Evolutionary conservation across 2,888 invertebrate genomes (phyloP), one percentile per base, ranked within the genome.

Genomic region (Sicus ferrugineus): DNA sequence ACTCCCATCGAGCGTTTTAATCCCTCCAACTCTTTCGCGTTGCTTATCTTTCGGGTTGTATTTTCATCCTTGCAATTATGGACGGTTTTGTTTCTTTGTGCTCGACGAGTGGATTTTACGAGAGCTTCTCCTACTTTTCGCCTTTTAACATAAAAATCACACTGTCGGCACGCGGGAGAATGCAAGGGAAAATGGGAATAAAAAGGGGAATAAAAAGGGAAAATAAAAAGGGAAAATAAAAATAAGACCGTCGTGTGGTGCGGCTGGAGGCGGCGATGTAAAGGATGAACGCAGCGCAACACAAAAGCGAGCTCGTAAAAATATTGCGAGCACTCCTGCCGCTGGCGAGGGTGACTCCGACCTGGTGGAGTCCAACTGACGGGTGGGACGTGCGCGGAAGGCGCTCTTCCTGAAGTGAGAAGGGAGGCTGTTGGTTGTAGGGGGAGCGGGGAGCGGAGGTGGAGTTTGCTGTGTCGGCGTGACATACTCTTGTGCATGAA

Each of bases 61-160:
- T 66, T 71, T 66, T 61, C 59, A 54, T 61, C 48, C 63, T 67
- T 66, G 67, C 69, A 71, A 71, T 71, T 71, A 71, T 69, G 66
- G 65, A 61, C 69, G 62, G 63, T 67, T 71, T 69, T 71, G 71
- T 67, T 71, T 71, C 68, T 62, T 63, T 61, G 48, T 66, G 58
- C 58, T 67, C 69, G 69, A 67, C 59, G 64, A 71, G 67, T 66
- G 66, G 64, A 69, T 66, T 69, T 70, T 64, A 56, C 54, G 58
- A 54, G 62, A 61, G 42, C 67, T 67, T 62, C 62, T 62, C 48
- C 54, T 62, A 34, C 62, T 34, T 42, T 62, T 31, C 28, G 50
- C 54, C 59, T 62, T 67, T 69, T 30, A 21, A 34, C 38, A 50
- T 52, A 52, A 31, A 61, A 61, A 54, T 26, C 16, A 54, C 26